Evolutionary conservation across 2,113 vertebrate genomes (phyloP), one percentile per base, ranked within the genome.

Genomic region (Mobula hypostoma): DNA sequence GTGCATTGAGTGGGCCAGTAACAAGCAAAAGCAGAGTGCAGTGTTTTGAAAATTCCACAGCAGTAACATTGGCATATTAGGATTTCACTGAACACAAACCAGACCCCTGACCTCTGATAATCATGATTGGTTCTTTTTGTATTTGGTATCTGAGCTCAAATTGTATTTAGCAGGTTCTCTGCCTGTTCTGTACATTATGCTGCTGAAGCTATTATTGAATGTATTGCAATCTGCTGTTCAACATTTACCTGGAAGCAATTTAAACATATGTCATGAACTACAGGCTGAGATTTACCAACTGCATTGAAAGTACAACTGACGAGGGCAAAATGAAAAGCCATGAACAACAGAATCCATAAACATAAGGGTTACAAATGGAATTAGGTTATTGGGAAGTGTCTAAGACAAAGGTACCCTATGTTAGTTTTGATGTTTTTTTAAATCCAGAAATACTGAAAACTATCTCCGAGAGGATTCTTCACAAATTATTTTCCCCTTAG

Each of bases 341-440:
- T 66, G 29, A 90, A 66, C 83, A 90, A 32, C 29, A 90, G 29
- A 66, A 90, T 7, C 85, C n/a, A 90, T 90, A 66, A 90, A 90
- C 14, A 66, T 32, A 32, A 68, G 17, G 29, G 85, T 66, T 66
- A 36, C n/a, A 68, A 32, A 66, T 66, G n/a, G n/a, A 5, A 32
- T 90, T 90, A 68, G 66, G 58, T 68, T 32, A 36, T 32, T 66
- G n/a, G 12, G 27, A 66, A 15, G 29, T 68, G 15, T 19, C 12
- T 90, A 7, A 63, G 14, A 8, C 29, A 12, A 66, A 90, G 61
- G 61, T n/a, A n/a, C 61, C 17, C 85, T 19, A 7, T 2, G 2
- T 32, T 32, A 88, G n/a, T 90, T 19, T 90, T 32, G 29, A 66
- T 66, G 56, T 11, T 66, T 90, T 19, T n/a, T 32, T n/a, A 19